phyloP scores from a whole-genome alignment of 2,113 vertebrate species.

The Cephalopholis sonnerati region DNA sequence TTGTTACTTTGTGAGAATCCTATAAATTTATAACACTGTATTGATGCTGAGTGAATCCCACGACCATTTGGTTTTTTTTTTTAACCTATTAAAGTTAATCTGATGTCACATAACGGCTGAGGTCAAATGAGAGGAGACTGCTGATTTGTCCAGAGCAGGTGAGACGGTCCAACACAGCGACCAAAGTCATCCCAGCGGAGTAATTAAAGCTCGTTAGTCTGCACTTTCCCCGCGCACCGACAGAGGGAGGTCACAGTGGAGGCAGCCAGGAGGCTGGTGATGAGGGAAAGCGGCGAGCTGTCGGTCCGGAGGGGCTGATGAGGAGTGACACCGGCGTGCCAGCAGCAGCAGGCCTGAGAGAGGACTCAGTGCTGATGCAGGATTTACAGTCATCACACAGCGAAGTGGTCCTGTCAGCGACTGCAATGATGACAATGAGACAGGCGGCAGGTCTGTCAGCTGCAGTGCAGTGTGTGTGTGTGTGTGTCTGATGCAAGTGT shows the following conservation, averaged over 20 bases:
- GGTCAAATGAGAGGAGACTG: not conserved
- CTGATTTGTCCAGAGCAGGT: not conserved
- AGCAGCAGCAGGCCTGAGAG: conserved; percentile 30
- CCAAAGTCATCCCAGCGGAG: not conserved
- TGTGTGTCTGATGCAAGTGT: conserved; percentile 33
- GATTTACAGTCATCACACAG: conserved; percentile 57
- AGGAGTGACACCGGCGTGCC: conserved; percentile 50
- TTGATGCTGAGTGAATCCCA: not conserved
- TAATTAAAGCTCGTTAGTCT: conserved; percentile 12
- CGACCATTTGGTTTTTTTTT: no score
- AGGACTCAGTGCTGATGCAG: conserved; percentile 70
- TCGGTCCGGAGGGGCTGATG: conserved; percentile 41
- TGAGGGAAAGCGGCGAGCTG: conserved; percentile 21
- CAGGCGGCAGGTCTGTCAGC: conserved; percentile 26
- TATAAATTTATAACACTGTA: not conserved
- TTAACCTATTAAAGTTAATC: conserved; percentile 2
- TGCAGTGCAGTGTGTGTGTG: not conserved
- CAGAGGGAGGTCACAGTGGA: conserved; percentile 10
- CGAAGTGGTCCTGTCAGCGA: conserved; percentile 51
- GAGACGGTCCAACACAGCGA: conserved; percentile 1
- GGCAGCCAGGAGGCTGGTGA: conserved; percentile 6
- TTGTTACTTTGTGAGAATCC: not conserved
- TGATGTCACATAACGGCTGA: not conserved
- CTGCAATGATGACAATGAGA: conserved; percentile 47
- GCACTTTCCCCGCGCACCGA: not conserved